Evolutionary conservation across 2,888 invertebrate genomes (phyloP).

Genomic region (Troilus luridus): DNA sequence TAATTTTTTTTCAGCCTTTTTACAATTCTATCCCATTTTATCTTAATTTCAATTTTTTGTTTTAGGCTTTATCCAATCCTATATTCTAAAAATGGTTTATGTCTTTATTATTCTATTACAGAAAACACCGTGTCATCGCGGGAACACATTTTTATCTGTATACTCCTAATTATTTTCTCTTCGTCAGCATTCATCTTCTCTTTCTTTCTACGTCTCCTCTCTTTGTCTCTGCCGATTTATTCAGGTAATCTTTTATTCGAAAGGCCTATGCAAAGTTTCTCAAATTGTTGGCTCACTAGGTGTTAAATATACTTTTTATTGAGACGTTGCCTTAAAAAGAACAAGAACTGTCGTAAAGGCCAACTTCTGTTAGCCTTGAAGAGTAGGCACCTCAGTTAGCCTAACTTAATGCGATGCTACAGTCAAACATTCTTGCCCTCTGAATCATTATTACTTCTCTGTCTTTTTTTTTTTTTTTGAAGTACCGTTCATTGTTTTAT

Average conservation of each 20-base stretch:
- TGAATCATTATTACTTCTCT: slow-evolving; percentile 3
- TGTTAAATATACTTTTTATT: slow-evolving; percentile 47
- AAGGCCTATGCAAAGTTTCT: slow-evolving; percentile 1
- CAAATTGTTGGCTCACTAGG: neutral
- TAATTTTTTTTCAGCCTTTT: too few relatives aligned
- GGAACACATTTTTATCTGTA: neutral
- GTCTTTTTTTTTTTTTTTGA: neutral
- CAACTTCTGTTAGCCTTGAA: slow-evolving; percentile 33
- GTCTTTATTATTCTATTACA: neutral
- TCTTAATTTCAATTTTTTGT: too few relatives aligned
- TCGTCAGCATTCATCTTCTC: neutral
- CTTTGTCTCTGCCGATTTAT: neutral
- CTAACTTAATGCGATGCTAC: slow-evolving; percentile 26
- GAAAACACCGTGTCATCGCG: neutral
- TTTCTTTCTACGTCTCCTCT: neutral
- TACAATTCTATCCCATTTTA: too few relatives aligned
- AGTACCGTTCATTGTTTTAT: neutral
- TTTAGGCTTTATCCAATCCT: too few relatives aligned
- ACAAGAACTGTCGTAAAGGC: neutral
- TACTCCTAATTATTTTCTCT: neutral
- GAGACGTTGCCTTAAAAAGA: slow-evolving; percentile 31
- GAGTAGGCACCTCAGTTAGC: neutral
- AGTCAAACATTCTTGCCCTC: neutral
- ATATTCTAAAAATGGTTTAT: too few relatives aligned
- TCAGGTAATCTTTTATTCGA: neutral